phyloP scores from a whole-genome alignment of 2,888 invertebrate species.

The Eupithecia subumbrata region DNA sequence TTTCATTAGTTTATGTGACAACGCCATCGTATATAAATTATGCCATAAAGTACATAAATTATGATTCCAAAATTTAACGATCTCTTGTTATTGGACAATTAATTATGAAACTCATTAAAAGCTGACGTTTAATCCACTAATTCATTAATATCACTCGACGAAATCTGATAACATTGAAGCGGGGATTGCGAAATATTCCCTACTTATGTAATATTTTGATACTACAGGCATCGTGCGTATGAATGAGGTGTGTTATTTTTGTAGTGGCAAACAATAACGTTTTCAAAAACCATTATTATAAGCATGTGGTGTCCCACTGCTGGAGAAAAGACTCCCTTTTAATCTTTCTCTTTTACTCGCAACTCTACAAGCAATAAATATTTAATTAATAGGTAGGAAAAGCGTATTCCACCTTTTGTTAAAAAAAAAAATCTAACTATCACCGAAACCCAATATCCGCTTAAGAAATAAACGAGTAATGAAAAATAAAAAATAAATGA shows the following conservation, averaged over 20 bases:
- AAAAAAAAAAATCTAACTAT: no score
- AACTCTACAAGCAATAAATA: no score
- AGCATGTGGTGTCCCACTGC: background rate
- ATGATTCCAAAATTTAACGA: constrained; percentile 36
- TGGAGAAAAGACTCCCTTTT: background rate
- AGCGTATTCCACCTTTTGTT: no score
- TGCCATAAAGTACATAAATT: constrained; percentile 38
- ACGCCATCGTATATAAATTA: constrained; percentile 7
- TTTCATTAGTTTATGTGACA: constrained; percentile 32
- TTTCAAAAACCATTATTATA: background rate
- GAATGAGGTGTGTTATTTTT: background rate
- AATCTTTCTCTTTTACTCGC: background rate
- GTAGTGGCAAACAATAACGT: background rate
- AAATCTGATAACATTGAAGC: constrained; percentile 16
- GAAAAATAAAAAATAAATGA: no score
- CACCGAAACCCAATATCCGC: background rate
- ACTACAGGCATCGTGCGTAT: background rate
- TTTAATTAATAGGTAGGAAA: no score
- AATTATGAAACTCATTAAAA: constrained; percentile 43
- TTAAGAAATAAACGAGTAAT: background rate
- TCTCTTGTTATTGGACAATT: constrained; percentile 37
- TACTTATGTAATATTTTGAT: background rate
- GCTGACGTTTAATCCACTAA: constrained; percentile 39
- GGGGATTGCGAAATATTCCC: constrained; percentile 8
- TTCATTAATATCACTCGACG: constrained; percentile 36